Evolutionary conservation across 2,797 vertebrate species (phyloP), one percentile per base, ranked within the genome.

Genomic region (Sylvilagus floridanus): DNA sequence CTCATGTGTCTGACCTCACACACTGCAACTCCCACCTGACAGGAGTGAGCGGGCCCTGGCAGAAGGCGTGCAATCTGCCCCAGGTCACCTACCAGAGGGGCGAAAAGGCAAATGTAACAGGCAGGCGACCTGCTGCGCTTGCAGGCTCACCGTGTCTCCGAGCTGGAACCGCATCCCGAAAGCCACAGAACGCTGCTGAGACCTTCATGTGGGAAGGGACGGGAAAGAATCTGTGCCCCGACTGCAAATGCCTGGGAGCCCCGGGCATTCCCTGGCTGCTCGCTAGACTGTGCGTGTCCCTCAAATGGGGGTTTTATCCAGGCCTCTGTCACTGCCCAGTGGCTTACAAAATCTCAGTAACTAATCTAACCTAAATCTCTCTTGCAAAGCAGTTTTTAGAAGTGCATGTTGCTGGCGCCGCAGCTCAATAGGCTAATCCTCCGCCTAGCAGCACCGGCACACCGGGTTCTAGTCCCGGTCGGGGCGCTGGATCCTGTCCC

Each of bases 121-220:
- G 54, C 6, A 77, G 81, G 37, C 83, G 66, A 11, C 26, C 54
- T 32, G 22, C 68, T 52, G 69, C 62, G 26, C 35, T 21, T 7
- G 10, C 0, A 65, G n/a, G 50, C 54, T 82, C 30, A 2, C 37
- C 22, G 47, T 26, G n/a, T 69, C 32, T 87, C 63, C 7, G n/a
- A 79, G 88, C 47, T 81, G 28, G 92, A 89, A 24, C 47, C 42
- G 90, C 42, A 84, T 35, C 62, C 90, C 76, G 47, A 88, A 76
- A 90, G 57, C 52, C 79, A 88, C 1, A 65, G 54, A 73, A 32
- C 17, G 35, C n/a, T 32, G 17, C 19, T 2, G 5, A 69, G 79
- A 71, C 42, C n/a, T 62, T 69, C 75, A 30, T 54, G 22, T 73
- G 35, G 57, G 16, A 62, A 69, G 37, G 47, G 65, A 30, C 17